A percentile compares a stretch with the other conserved stretches of the same genome.
These are phyloP conservation scores for Myotis daubentonii DNA, from an alignment of 2,797 vertebrate genomes.

Conservation along the genomic window DNA sequence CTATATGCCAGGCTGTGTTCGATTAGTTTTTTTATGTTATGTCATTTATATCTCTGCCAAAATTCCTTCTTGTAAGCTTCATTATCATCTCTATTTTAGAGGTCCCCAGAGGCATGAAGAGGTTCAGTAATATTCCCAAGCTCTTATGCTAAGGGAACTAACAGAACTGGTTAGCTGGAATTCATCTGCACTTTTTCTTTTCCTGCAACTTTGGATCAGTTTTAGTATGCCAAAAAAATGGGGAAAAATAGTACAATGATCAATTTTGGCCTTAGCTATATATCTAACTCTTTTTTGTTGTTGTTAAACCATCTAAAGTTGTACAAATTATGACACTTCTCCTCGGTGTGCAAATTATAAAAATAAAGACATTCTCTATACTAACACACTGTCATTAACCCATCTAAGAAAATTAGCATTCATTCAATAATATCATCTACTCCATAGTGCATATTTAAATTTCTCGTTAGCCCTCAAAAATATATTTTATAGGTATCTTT, in stretches of 20 bases:
- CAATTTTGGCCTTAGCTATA: not conserved
- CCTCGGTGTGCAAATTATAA: not conserved
- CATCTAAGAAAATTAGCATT: not conserved
- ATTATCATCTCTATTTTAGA: not conserved
- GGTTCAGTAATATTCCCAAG: not conserved
- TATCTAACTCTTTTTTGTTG: not conserved
- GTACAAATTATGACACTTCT: not conserved
- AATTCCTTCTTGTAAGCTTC: not conserved
- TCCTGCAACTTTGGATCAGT: not conserved
- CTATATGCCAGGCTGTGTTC: not conserved
- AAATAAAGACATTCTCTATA: not conserved
- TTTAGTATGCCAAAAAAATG: not conserved
- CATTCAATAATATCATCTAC: not conserved
- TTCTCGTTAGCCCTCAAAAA: not conserved
- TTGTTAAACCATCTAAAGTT: not conserved
- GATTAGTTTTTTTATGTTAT: not conserved
- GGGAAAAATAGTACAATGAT: not conserved
- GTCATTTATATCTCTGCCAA: not conserved
- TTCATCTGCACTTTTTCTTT: not conserved
- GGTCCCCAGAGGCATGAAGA: not conserved
- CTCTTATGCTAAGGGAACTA: not conserved
- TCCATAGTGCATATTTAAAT: not conserved
- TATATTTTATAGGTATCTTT: not conserved
- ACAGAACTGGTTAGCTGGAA: not conserved
- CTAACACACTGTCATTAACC: not conserved